Percentiles rank a stretch among this genome's conserved stretches.
Conservation (phyloP, 2,797 vertebrate species). For the Pogoniulus pusillus region DNA sequence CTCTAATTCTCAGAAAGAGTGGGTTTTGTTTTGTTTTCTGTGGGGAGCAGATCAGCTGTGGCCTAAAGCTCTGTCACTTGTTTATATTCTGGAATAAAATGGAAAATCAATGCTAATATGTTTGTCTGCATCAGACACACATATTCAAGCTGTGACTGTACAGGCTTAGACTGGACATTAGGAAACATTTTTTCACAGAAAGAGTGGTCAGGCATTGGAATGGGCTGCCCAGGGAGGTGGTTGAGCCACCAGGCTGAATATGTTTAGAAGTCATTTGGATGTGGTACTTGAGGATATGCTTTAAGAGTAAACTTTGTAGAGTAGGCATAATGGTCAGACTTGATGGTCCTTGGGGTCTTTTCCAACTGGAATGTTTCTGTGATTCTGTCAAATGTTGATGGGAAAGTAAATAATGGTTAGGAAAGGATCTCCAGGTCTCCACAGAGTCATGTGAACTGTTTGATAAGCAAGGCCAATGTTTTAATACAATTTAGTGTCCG, state of each 20-base stretch:
- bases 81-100: neutral
- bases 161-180: no score
- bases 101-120: neutral
- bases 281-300: no score
- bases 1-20: neutral
- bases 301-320: no score
- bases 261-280: no score
- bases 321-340: no score
- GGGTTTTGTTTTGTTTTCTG: neutral
- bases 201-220: no score
- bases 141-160: no score
- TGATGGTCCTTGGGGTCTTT: no score
- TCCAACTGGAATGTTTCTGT: no score
- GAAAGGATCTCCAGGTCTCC: neutral
- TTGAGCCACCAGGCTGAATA: no score
- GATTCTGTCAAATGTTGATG: neutral
- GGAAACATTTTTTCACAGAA: no score
- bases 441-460: neutral
- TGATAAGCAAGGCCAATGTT: neutral
- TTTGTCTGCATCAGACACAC: neutral
- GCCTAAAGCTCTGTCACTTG: neutral
- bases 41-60: neutral
- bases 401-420: neutral
- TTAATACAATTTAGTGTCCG: neutral
- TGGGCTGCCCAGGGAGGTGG: no score